phyloP scores from a whole-genome alignment of 2,797 vertebrate genomes.

The Eulemur coronatus region DNA sequence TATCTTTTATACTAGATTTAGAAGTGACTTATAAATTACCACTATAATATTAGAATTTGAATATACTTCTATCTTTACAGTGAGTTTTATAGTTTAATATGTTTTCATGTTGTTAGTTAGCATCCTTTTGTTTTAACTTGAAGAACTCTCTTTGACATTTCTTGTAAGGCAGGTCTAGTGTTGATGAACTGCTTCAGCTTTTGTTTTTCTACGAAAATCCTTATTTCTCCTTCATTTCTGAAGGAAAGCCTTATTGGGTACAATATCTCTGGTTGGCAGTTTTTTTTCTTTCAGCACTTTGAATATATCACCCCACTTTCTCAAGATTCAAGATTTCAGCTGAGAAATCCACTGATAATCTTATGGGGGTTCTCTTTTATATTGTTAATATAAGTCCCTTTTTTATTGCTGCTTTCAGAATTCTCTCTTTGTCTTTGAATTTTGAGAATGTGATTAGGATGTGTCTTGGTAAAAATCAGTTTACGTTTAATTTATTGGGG shows the following conservation, averaged over 20 bases:
- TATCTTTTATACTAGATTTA: not conserved
- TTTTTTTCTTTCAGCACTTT: not conserved
- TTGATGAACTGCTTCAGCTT: not conserved
- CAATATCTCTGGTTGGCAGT: no score
- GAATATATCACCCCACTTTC: not conserved
- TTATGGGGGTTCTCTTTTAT: not conserved
- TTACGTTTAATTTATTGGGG: not conserved
- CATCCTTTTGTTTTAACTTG: not conserved
- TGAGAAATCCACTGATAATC: not conserved
- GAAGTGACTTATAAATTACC: not conserved
- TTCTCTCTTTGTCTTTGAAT: not conserved
- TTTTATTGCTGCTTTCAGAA: not conserved
- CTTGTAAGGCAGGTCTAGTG: not conserved
- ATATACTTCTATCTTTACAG: not conserved
- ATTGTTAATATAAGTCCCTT: not conserved
- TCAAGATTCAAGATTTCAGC: not conserved
- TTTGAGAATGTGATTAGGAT: not conserved
- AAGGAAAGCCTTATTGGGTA: not conserved
- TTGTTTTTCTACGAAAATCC: not conserved
- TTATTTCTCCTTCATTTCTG: not conserved
- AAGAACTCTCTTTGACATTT: not conserved
- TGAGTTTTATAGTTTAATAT: not conserved
- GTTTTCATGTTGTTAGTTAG: not conserved
- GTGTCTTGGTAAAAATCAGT: not conserved
- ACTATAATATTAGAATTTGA: not conserved